Base-by-base conservation (phyloP, 2,888 invertebrate species). In the Acleris emargana region DNA sequence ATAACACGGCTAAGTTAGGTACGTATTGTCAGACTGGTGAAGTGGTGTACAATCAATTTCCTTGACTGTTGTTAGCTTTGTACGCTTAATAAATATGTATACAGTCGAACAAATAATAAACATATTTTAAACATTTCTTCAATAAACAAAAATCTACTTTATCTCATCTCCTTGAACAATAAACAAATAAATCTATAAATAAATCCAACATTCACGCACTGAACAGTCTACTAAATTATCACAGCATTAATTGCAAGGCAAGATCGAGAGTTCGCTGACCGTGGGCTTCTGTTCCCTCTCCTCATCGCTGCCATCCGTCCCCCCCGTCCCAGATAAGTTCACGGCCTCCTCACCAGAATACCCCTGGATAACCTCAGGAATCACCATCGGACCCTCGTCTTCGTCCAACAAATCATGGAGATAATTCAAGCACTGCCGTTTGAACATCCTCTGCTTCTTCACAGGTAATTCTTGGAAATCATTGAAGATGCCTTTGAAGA, bases 381-480 rank as follows among this genome's bases (percentile, higher is more conserved):
- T 54, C 59, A 64, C 28, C 53, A 64, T 25, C 17, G 45, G 52
- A 13, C 60, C 69, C 38, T 88, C 89, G 49, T 84, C 83, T 49
- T 82, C 86, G 69, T 91, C 91, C 51, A 91, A 73, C 72, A 91
- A 71, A 42, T 80, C 79, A 75, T 91, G 91, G 59, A 91, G 80
- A 25, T 82, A 71, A 52, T 73, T 68, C 43, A 91, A 76, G 66
- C 91, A 90, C 69, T 84, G 81, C 9, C 90, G 80, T 43, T 87
- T 85, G 71, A 90, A 91, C 49, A 76, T 66, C 20, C 91, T 73
- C 72, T 84, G 88, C 63, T 82, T 83, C 45, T 72, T 77, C 3
- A 80, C 67, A 0, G 83, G 70, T 58, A 91, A 76, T 71, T 86
- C 88, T 69, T 75, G 80, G 75, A 87, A 91, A 70, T 91, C 91